Evolutionary conservation across 2,888 invertebrate genomes (phyloP).

Genomic region (Brachypalpus laphriformis): DNA sequence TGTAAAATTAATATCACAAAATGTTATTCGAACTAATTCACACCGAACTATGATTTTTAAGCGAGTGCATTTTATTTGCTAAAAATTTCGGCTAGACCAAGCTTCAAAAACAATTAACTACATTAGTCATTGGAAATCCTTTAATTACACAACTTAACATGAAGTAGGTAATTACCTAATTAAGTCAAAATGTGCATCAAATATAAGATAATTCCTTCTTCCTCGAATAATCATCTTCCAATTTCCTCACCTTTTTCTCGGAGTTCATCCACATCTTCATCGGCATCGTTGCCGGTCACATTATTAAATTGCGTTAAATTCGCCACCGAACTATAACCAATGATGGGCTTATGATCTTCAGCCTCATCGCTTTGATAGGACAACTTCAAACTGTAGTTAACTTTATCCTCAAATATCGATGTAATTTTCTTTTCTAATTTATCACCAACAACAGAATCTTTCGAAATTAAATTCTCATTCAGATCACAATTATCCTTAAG

Average conservation of each 20-base stretch:
- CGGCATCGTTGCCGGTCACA: constrained; percentile 10
- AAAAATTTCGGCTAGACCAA: too few species aligned
- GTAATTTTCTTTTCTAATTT: constrained; percentile 80
- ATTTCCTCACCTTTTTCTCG: constrained; percentile 54
- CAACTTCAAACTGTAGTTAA: constrained; percentile 80
- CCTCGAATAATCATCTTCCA: too few species aligned
- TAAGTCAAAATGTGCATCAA: too few species aligned
- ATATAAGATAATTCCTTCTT: too few species aligned
- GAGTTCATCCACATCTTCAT: constrained; percentile 47
- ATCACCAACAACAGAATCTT: constrained; percentile 74
- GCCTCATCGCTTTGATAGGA: constrained; percentile 77
- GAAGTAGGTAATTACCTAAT: too few species aligned
- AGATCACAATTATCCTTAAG: constrained; percentile 80
- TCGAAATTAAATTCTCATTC: constrained; percentile 78
- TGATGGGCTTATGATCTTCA: constrained; percentile 45
- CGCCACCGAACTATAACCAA: constrained; percentile 64
- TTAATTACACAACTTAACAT: too few species aligned
- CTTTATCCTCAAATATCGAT: constrained; percentile 81
- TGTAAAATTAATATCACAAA: too few species aligned
- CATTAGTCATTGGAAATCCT: too few species aligned
- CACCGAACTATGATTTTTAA: too few species aligned
- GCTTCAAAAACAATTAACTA: too few species aligned
- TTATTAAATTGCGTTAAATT: constrained; percentile 61
- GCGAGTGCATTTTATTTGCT: too few species aligned
- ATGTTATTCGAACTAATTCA: too few species aligned